phyloP scores from a whole-genome alignment of 2,888 invertebrate species.

The Cactoblastis cactorum region DNA sequence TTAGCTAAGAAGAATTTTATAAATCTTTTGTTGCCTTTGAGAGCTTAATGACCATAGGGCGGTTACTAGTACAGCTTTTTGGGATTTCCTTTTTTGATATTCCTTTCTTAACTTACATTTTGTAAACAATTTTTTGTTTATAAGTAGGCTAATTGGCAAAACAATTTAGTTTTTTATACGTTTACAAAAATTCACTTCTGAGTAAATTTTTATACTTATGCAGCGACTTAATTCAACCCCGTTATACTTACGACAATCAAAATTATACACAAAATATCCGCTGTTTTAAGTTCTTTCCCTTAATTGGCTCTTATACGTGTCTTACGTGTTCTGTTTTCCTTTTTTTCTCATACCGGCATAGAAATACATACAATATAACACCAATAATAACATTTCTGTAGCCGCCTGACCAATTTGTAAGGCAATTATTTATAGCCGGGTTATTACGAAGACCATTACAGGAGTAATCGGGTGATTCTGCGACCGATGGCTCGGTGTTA shows the following conservation, averaged over 20 bases:
- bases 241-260: too few relatives aligned
- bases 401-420: slow-evolving; percentile 3
- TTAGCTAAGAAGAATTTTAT: background rate
- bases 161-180: too few relatives aligned
- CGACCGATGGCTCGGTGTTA: slow-evolving; percentile 9
- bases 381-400: slow-evolving; percentile 11
- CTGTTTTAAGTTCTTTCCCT: too few relatives aligned
- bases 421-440: slow-evolving; percentile 10
- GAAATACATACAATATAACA: background rate
- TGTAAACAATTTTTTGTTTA: too few relatives aligned
- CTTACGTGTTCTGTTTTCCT: too few relatives aligned
- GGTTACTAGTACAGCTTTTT: background rate
- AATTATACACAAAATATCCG: too few relatives aligned
- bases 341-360: background rate
- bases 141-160: too few relatives aligned
- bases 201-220: too few relatives aligned
- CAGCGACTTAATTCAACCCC: too few relatives aligned
- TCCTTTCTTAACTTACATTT: too few relatives aligned
- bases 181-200: too few relatives aligned
- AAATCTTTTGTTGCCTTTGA: slow-evolving; percentile 4
- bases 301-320: too few relatives aligned
- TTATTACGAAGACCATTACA: slow-evolving; percentile 17
- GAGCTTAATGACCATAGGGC: background rate
- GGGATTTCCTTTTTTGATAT: background rate
- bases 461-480: slow-evolving; percentile 22